Evolutionary conservation across 2,797 vertebrate genomes (phyloP).

Genomic region (Tapera naevia): DNA sequence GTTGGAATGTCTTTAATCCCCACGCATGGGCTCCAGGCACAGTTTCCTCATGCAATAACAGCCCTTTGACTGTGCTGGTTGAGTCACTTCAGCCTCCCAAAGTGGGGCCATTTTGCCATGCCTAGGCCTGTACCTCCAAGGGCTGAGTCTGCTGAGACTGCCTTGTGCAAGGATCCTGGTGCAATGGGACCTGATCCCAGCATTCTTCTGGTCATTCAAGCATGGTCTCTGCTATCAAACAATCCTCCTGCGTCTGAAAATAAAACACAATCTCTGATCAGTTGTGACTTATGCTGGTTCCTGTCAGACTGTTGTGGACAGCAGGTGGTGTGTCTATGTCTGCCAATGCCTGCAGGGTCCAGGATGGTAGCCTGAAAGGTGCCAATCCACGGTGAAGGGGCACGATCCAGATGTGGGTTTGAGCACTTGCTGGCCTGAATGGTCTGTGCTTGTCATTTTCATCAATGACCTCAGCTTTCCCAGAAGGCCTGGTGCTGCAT

Average conservation of each 20-base stretch:
- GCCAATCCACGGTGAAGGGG: not conserved
- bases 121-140: slow-evolving; percentile 43
- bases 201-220: not conserved
- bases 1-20: slow-evolving; percentile 57
- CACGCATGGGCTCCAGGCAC: not conserved
- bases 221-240: not conserved
- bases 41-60: slow-evolving; percentile 37
- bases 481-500: not conserved
- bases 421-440: not conserved
- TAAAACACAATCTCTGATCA: not conserved
- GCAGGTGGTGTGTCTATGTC: not conserved
- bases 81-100: slow-evolving; percentile 54
- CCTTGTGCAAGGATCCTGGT: slow-evolving; percentile 43
- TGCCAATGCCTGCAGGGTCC: not conserved
- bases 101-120: slow-evolving; percentile 44
- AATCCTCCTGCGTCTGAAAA: not conserved
- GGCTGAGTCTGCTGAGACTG: not conserved
- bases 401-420: not conserved
- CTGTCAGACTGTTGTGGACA: not conserved
- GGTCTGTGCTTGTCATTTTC: not conserved
- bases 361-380: not conserved
- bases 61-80: slow-evolving; percentile 37
- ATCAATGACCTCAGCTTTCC: not conserved
- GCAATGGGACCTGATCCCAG: slow-evolving; percentile 5
- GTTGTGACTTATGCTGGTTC: not conserved